Base-by-base conservation (phyloP, 2,797 vertebrate genomes). In the Gallinago nigripennis region DNA sequence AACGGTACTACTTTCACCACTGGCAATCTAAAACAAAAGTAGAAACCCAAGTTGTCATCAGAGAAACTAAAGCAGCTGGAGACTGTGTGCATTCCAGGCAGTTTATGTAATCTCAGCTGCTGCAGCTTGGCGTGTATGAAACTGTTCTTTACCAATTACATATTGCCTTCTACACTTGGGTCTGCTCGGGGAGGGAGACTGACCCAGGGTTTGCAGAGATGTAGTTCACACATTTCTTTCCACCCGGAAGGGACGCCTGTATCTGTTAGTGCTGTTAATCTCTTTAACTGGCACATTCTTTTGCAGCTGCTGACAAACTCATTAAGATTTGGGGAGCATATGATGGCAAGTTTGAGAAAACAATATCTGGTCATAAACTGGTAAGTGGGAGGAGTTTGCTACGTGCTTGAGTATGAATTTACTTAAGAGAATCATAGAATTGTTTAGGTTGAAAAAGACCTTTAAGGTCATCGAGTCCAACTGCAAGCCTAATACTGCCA, bases 241-340 rank as follows among this genome's bases (percentile, higher is more conserved):
- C 37, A 18, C 28, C n/a, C 50, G 43, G 43, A 16, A 75, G 48
- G 57, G 51, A 5, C 39, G 45, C 86, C 50, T 75, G 8, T 69
- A 3, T 39, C 33, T 68, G 31, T 35, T 8, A 2, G 16, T 86
- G 66, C 37, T 85, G 9, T 28, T 82, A 6, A 58, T 51, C 27
- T 73, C 72, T 86, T 72, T 70, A 86, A 90, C 37, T 83, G 79
- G 28, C 39, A 46, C 39, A 15, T 93, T 96, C 53, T 68, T 33
- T 96, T 75, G 82, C 97, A 99, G 99, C 99, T 95, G 99, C 99
- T 91, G 99, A 99, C 97, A 99, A 99, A 96, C 98, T 99, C 94
- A 99, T 99, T 95, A 99, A 99, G 98, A 99, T 99, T 86, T 99
- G 99, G 99, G 99, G 99, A 23, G 99, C 99, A 0, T 99, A 99